Evolutionary conservation across 2,797 vertebrate genomes (phyloP).

Genomic region (Borostomias antarcticus): DNA sequence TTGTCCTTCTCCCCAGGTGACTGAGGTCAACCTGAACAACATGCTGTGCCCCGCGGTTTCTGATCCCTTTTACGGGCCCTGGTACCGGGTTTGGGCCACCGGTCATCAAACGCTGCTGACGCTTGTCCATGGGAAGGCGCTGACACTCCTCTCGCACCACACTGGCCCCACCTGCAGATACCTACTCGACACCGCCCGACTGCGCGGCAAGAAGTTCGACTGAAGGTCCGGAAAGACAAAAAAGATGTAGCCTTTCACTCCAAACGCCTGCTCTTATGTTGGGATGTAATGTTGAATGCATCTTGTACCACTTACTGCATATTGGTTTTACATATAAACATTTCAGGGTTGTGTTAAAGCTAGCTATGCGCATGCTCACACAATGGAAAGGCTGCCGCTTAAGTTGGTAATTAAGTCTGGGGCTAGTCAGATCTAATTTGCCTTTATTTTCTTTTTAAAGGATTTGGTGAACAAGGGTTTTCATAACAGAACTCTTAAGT

Average conservation of each 20-base stretch:
- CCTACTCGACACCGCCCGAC: constrained; percentile 80
- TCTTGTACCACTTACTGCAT: constrained; percentile 47
- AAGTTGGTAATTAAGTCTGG: constrained; percentile 21
- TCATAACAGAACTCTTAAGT: constrained; percentile 39
- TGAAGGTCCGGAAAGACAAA: constrained; percentile 62
- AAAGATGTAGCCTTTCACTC: constrained; percentile 39
- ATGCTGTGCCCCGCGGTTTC: constrained; percentile 98
- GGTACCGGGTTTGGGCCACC: constrained; percentile 96
- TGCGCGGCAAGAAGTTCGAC: constrained; percentile 92
- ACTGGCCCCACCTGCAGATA: constrained; percentile 77
- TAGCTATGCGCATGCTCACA: constrained; percentile 53
- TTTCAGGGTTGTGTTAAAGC: constrained; percentile 48
- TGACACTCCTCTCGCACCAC: constrained; percentile 85
- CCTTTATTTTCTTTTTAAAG: constrained; percentile 20
- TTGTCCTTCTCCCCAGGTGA: constrained; percentile 76
- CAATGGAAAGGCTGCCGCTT: constrained; percentile 35
- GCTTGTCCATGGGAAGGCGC: constrained; percentile 91
- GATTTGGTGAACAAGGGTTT: constrained; percentile 24
- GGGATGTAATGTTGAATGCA: constrained; percentile 35
- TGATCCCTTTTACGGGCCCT: constrained; percentile 96
- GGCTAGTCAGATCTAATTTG: constrained; percentile 18
- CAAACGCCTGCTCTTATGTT: constrained; percentile 44
- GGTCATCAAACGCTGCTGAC: constrained; percentile 97
- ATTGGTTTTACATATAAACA: constrained; percentile 39
- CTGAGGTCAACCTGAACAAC: constrained; percentile 99